Evolutionary conservation across 2,797 vertebrate species (phyloP).

Genomic region (Enoplosus armatus): DNA sequence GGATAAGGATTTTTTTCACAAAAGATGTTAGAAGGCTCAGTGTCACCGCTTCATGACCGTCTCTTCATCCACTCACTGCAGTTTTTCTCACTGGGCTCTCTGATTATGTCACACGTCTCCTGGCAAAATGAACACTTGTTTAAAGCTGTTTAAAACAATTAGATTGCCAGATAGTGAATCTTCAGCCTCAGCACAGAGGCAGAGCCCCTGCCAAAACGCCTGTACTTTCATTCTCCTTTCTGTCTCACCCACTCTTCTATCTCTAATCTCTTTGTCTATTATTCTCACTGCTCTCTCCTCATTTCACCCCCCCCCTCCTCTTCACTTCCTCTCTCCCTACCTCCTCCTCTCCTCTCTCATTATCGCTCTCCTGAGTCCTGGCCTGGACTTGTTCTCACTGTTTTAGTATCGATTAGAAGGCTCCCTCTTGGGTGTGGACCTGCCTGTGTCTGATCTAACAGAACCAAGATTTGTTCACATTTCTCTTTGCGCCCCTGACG

Average conservation of each 20-base stretch:
- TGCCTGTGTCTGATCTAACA: conserved; percentile 72
- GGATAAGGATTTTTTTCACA: not conserved
- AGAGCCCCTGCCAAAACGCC: conserved; percentile 23
- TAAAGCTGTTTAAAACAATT: conserved; percentile 41
- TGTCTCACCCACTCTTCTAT: conserved; percentile 10
- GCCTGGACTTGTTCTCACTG: conserved; percentile 73
- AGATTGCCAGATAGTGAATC: conserved; percentile 24
- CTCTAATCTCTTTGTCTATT: conserved; percentile 15
- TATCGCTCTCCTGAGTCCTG: conserved; percentile 68
- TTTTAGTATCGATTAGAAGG: conserved; percentile 74
- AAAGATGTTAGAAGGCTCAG: conserved; percentile 3
- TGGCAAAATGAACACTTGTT: conserved; percentile 37
- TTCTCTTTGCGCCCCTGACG: conserved; percentile 49
- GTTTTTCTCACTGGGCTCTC: conserved; percentile 30
- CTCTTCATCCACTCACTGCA: conserved; percentile 19
- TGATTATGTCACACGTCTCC: conserved; percentile 47
- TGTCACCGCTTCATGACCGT: not conserved
- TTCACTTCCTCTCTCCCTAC: conserved; percentile 30
- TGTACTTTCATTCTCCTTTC: conserved; percentile 13
- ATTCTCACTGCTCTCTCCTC: conserved; percentile 8
- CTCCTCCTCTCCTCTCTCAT: conserved; percentile 56
- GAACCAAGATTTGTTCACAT: conserved; percentile 78
- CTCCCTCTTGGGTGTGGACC: conserved; percentile 58
- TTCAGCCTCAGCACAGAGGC: conserved; percentile 23
- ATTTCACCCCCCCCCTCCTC: conserved; percentile 17